Base-by-base conservation (phyloP, 2,113 vertebrate species). In the Hippocampus mohnikei region DNA sequence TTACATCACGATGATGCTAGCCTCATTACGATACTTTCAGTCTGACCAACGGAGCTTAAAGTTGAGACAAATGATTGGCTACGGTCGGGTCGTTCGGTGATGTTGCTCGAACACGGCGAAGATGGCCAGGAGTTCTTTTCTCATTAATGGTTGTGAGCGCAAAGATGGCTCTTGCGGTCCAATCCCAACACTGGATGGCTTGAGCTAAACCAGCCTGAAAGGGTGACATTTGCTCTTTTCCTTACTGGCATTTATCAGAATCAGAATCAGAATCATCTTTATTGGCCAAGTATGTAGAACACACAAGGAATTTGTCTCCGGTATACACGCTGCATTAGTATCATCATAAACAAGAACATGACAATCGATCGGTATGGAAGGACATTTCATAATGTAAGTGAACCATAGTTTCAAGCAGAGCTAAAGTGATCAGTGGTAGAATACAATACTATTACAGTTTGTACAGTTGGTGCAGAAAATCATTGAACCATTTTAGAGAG, bases 41-140 rank as follows among this genome's bases (percentile, higher is more conserved):
- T 79, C 18, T 16, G 12, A 44, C 69, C 27, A 27, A 77, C 72
- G 72, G 52, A 53, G 56, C 73, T 71, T 56, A 41, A 84, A 79
- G 62, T 53, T 42, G 59, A 76, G 59, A 83, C 78, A 75, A 52
- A 77, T 83, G 81, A 87, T 74, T 81, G 79, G 79, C 81, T 88
- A 79, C 60, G 59, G 74, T 81, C 81, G 83, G 79, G 71, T 83
- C 81, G 60, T 76, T 73, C 72, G 77, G 42, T 78, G 71, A 56
- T 25, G 55, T n/a, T 55, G 53, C 53, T 55, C 53, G 10, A 12
- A 6, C 42, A 15, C 3, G 42, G 42, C 69, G 75, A 80, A 75
- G 67, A 16, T 33, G 27, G 13, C 7, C 27, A 18, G 16, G 58
- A 29, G 15, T 29, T 16, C 27, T 60, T 60, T 27, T 60, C 27